Evolutionary conservation across 92 coral and sea anemone species (phyloP), one percentile per base, ranked within the genome.

Genomic region (Actinostola sp.): DNA sequence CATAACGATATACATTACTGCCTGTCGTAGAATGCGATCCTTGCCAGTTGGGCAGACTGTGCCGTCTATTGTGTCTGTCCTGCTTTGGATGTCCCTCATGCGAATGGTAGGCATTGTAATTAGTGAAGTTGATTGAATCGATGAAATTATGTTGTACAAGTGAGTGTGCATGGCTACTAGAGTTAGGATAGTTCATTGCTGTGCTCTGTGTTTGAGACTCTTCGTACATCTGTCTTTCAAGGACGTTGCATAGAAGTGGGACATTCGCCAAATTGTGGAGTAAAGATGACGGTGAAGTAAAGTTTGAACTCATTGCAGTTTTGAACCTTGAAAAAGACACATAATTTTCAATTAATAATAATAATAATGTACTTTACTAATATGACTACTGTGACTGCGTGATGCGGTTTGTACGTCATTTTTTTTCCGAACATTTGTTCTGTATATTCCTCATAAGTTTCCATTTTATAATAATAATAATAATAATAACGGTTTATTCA

Each of bases 211-310:
- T 20, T 17, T 16, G 3, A 33, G 66, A 15, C 14, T 68, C 74
- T 21, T 68, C 44, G 34, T 50, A 32, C 74, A 68, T 50, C 21
- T 68, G 74, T 15, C 14, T 30, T 52, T 68, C 74, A 16, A 68
- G 42, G 5, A 30, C 74, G 51, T 51, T 51, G 41, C 62, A 49
- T 4, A 50, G 28, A 19, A 68, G 48, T 20, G 74, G 74, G 2
- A 68, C 45, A 0, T 38, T 34, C 7, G 48, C 74, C 17, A 68
- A n/a, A 32, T 51, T 68, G 32, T 68, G 34, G 2, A 68, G 3
- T 13, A 68, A 2, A 19, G 61, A 30, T 12, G 74, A 68, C 10
- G 74, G 45, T 7, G 73, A 48, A 8, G 51, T 21, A 21, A 28
- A 26, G 3, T 30, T 57, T 13, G 38, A 28, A 57, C 38, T 27